These are phyloP conservation scores for Oscheius myriophilus DNA, from an alignment of 2,888 invertebrate genomes.

Conservation along the genomic window DNA sequence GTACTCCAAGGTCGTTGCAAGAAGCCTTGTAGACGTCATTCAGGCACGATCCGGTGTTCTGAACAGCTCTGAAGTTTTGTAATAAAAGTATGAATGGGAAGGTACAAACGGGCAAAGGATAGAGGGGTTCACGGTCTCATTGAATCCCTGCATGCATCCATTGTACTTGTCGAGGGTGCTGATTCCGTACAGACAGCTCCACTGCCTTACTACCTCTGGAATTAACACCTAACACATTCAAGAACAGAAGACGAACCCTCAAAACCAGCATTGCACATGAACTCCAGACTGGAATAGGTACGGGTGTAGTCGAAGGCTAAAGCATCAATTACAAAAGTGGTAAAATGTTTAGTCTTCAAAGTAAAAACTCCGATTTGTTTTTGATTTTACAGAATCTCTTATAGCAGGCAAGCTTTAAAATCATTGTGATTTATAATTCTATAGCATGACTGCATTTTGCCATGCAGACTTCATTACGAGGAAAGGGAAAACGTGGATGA, in stretches of 20 bases:
- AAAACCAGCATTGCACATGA: slow-evolving; percentile 59
- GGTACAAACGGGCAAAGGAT: slow-evolving; percentile 48
- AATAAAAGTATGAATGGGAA: background rate
- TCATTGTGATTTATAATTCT: too few species aligned
- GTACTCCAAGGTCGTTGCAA: slow-evolving; percentile 37
- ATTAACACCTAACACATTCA: background rate
- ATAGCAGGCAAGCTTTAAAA: too few species aligned
- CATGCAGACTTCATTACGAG: too few species aligned
- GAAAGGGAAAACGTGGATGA: too few species aligned
- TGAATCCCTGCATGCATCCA: slow-evolving; percentile 45
- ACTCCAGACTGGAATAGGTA: slow-evolving; percentile 54
- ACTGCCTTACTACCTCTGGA: slow-evolving; percentile 45
- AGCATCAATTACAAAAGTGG: slow-evolving; percentile 1
- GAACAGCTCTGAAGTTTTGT: slow-evolving; percentile 38
- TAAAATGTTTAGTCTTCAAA: too few species aligned
- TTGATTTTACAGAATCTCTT: too few species aligned
- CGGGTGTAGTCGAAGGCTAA: slow-evolving; percentile 55
- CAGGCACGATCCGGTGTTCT: slow-evolving; percentile 41
- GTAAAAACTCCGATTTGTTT: too few species aligned
- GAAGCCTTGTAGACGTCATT: slow-evolving; percentile 42
- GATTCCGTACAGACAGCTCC: slow-evolving; percentile 40
- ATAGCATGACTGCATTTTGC: too few species aligned
- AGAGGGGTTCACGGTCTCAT: slow-evolving; percentile 40
- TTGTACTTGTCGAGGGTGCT: slow-evolving; percentile 34
- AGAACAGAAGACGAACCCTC: slow-evolving; percentile 32